These are phyloP conservation scores for Hydrozoanthus gracilis DNA, from an alignment of 92 coral and sea anemone species.

Conservation along the genomic window DNA sequence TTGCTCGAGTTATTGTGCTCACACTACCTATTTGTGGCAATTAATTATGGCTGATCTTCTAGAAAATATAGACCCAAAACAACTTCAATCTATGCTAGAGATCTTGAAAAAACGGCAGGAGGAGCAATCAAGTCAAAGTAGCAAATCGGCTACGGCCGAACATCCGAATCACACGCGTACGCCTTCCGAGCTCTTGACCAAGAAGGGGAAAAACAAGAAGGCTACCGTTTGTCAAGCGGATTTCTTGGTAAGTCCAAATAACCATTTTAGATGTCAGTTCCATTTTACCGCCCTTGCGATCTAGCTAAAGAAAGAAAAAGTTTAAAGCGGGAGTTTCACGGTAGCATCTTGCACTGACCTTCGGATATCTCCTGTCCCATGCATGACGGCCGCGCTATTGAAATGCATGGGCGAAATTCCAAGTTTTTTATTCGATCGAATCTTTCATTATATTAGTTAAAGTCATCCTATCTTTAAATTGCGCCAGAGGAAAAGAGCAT, in stretches of 20 bases:
- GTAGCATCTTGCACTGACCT: constrained; percentile 5
- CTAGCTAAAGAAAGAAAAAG: constrained; percentile 6
- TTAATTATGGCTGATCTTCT: constrained; percentile 22
- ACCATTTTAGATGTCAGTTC: constrained; percentile 18
- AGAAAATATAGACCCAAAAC: constrained; percentile 21
- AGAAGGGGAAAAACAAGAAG: constrained; percentile 11
- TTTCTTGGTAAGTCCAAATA: constrained; percentile 19
- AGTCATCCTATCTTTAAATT: constrained; percentile 9
- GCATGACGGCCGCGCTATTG: constrained; percentile 6
- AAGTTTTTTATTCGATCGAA: constrained; percentile 1
- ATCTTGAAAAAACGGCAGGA: constrained; percentile 29
- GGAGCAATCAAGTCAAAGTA: constrained; percentile 26
- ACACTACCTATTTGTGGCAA: constrained; percentile 25
- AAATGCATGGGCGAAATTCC: constrained; percentile 8
- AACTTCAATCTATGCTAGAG: constrained; percentile 28
- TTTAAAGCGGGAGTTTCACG: constrained; percentile 2
- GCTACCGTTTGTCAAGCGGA: constrained; percentile 8
- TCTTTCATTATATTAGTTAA: no score
- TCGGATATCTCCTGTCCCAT: background rate
- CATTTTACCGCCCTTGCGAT: constrained; percentile 16
- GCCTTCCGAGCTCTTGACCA: constrained; percentile 18
- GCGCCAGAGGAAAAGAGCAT: constrained; percentile 13
- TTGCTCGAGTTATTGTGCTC: constrained; percentile 20
- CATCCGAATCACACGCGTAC: constrained; percentile 22
- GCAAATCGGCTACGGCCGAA: constrained; percentile 27